Base-by-base conservation (phyloP, 2,888 invertebrate species). In the Dromius quadrimaculatus region DNA sequence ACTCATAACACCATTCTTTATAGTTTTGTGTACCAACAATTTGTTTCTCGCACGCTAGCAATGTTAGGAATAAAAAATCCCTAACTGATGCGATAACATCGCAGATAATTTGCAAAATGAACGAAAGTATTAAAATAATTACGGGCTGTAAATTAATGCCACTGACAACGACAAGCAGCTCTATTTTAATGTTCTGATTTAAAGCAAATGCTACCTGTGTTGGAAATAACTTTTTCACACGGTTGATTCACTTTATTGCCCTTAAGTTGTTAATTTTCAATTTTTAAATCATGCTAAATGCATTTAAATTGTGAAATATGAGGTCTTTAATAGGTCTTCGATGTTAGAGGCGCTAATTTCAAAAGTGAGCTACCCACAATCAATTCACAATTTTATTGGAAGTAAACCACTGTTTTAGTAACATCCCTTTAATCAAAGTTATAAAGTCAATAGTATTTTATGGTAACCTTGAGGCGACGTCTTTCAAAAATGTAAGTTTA, bases 71-170 rank as follows among this genome's bases (percentile, higher is more conserved):
- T 54, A 54, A 54, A 54, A 50, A 54, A 28, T 54, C 50, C 50
- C 50, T 54, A 54, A 54, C 50, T 54, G 50, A 54, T 54, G 50
- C 50, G 50, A 54, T 54, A 50, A 47, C 65, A 65, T 65, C 65
- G 11, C 8, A 65, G 47, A 65, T 65, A 65, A 65, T 50, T 65
- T 50, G 65, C 36, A 32, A 50, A 65, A 50, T 65, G 65, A 65
- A 65, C 47, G 65, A 65, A 65, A 50, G 47, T 47, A 47, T 65
- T 65, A 65, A 65, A 65, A 65, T 65, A 65, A 65, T 65, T 65
- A 65, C 36, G 50, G 50, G 47, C 32, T 50, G 43, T 62, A 65
- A 65, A 65, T 65, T 65, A 65, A 47, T 47, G 22, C 50, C 11
- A 22, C 47, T 50, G 65, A 50, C 65, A 65, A 54, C 50, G 50